These are phyloP conservation scores for Brachionus calyciflorus DNA, from an alignment of 1,140 invertebrate species.

Conservation along the genomic window DNA sequence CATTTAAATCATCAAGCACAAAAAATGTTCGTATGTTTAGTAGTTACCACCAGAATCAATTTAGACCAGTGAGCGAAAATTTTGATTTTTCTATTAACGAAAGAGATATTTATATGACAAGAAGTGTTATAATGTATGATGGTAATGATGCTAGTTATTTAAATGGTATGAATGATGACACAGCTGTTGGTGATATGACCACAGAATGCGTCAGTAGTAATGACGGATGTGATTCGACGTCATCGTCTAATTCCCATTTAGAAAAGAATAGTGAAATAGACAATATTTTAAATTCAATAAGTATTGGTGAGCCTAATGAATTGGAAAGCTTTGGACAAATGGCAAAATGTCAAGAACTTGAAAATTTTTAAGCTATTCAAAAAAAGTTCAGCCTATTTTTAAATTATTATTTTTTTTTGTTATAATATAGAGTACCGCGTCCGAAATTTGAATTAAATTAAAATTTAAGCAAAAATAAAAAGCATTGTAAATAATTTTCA, in stretches of 20 bases:
- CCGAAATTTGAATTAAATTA: too few relatives aligned
- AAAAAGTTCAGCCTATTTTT: background rate
- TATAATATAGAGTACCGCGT: background rate
- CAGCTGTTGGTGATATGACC: background rate
- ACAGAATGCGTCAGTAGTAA: constrained; percentile 12
- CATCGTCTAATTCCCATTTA: constrained; percentile 30
- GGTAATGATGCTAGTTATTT: background rate
- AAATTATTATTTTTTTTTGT: background rate
- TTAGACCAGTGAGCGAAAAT: constrained; percentile 34
- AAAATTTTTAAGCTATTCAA: background rate
- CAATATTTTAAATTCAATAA: background rate
- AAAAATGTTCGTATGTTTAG: background rate
- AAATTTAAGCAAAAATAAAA: too few relatives aligned
- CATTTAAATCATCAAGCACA: background rate
- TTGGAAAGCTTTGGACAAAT: background rate
- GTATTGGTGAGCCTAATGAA: background rate
- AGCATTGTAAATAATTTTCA: too few relatives aligned
- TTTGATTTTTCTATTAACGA: constrained; percentile 24
- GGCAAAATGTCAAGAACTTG: background rate
- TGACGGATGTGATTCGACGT: constrained; percentile 27
- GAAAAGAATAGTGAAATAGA: constrained; percentile 16
- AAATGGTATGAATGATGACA: background rate
- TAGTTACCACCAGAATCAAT: constrained; percentile 27
- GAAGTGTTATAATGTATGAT: constrained; percentile 26
- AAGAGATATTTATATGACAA: constrained; percentile 29